These are phyloP conservation scores for Miniopterus natalensis DNA, from an alignment of 2,113 vertebrate genomes.

Conservation along the genomic window DNA sequence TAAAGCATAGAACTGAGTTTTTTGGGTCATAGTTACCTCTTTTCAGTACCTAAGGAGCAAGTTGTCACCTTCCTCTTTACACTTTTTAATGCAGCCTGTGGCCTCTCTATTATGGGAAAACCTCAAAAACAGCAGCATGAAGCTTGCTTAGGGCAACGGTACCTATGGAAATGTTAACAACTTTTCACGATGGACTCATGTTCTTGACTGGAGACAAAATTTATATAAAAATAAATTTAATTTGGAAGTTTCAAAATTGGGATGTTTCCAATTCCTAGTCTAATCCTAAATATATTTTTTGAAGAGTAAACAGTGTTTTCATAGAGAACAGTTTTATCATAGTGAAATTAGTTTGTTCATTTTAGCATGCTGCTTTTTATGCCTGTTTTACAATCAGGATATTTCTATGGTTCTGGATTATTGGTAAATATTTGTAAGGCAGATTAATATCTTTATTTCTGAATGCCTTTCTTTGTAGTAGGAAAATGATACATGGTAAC, in stretches of 20 bases:
- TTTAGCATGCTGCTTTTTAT: neutral
- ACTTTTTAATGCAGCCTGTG: neutral
- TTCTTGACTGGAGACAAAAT: slow-evolving; percentile 16
- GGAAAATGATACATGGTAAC: neutral
- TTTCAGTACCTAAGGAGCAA: slow-evolving; percentile 20
- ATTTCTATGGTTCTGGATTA: neutral
- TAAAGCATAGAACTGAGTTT: neutral
- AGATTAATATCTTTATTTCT: slow-evolving; percentile 18
- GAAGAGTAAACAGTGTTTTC: slow-evolving; percentile 31
- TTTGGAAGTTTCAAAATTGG: slow-evolving; percentile 42
- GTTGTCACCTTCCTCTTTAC: neutral
- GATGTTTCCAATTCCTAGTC: slow-evolving; percentile 1
- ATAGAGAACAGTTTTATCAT: neutral
- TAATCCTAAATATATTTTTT: slow-evolving; percentile 50
- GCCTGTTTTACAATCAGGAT: neutral
- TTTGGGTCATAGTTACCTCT: neutral
- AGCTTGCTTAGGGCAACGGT: neutral
- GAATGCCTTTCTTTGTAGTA: slow-evolving; percentile 7
- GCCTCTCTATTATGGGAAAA: neutral
- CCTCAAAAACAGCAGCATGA: neutral
- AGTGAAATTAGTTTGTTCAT: slow-evolving; percentile 51
- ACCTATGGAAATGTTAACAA: slow-evolving; percentile 16
- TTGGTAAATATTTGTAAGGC: slow-evolving; percentile 11
- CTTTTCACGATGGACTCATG: slow-evolving; percentile 34
- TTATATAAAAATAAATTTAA: slow-evolving; percentile 45